Base-by-base conservation (phyloP, 2,888 invertebrate genomes). In the Aelia acuminata region DNA sequence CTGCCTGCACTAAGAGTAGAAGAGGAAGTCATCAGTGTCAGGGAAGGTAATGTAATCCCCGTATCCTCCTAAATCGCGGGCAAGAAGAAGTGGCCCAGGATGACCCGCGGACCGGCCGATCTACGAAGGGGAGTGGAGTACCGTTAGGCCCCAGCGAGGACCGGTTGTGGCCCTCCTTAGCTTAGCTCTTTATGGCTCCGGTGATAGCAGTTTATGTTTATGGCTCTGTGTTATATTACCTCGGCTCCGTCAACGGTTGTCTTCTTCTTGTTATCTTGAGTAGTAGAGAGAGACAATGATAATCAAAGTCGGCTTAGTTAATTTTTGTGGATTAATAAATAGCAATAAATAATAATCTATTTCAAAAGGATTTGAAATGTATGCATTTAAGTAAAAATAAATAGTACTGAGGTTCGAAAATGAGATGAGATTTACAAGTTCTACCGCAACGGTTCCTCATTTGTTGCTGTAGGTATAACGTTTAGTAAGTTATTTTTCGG, bases 71-170 rank as follows among this genome's bases (percentile, higher is more conserved):
- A 70, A 70, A 70, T 70, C 63, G 63, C 35, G 31, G n/a, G n/a
- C 3, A 13, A 7, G 20, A 35, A 2, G 35, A 70, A 70, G 26
- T 70, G 63, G 63, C 22, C 63, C 63, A 70, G 63, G 63, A 70
- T 70, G 63, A 70, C 63, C 63, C 63, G 4, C 18, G 31, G 7
- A 35, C 7, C 63, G 63, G 31, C 63, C 31, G 63, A 70, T 35
- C 31, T 70, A 35, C 31, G 31, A 35, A 70, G 63, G 63, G 63
- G 63, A 20, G 63, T 7, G 31, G 63, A 70, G 63, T 70, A 70
- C 63, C 63, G 63, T 70, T 70, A 70, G 57, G n/a, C n/a, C 50
- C 7, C 20, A 20, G 49, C 49, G n/a, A 53, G 57, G 63, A 70
- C 63, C 63, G 63, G 63, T 70, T 70, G 31, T 35, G 5, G 31